Evolutionary conservation across 1,140 invertebrate species (phyloP).

Genomic region (Agrypnia vestita): DNA sequence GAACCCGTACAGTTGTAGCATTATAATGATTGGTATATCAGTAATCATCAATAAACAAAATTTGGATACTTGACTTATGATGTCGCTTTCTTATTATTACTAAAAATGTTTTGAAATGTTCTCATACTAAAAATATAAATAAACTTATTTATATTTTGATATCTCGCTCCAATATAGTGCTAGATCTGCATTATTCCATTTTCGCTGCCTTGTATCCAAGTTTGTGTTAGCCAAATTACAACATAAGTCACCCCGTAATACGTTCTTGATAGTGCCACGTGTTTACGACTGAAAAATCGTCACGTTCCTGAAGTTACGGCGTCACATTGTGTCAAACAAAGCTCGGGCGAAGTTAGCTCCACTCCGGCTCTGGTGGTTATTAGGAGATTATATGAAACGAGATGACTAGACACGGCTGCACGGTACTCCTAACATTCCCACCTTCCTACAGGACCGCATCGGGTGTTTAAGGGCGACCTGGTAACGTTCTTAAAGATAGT

Average conservation of each 20-base stretch:
- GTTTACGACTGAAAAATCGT: slow-evolving; percentile 45
- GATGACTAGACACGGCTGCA: slow-evolving; percentile 34
- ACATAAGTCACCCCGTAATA: slow-evolving; percentile 15
- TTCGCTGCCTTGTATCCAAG: slow-evolving; percentile 2
- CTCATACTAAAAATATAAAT: too few relatives aligned
- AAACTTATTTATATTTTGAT: too few relatives aligned
- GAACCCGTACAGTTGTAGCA: too few relatives aligned
- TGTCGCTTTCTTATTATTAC: too few relatives aligned
- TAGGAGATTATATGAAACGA: slow-evolving; percentile 48
- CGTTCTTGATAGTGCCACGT: slow-evolving; percentile 23
- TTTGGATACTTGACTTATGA: too few relatives aligned
- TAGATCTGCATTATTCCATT: neutral
- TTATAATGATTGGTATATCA: too few relatives aligned
- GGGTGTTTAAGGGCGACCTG: neutral
- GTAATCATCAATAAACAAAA: too few relatives aligned
- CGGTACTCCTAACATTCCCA: slow-evolving; percentile 13
- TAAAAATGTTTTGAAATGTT: too few relatives aligned
- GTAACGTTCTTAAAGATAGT: too few relatives aligned
- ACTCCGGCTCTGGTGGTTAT: slow-evolving; percentile 39
- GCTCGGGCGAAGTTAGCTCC: slow-evolving; percentile 14
- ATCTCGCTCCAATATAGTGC: too few relatives aligned
- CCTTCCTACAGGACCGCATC: slow-evolving; percentile 9
- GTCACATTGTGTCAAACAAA: slow-evolving; percentile 28
- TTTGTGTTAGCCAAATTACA: neutral
- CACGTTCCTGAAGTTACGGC: slow-evolving; percentile 41